Evolutionary conservation across 2,888 invertebrate genomes (phyloP).

Genomic region (Lagria hirta): DNA sequence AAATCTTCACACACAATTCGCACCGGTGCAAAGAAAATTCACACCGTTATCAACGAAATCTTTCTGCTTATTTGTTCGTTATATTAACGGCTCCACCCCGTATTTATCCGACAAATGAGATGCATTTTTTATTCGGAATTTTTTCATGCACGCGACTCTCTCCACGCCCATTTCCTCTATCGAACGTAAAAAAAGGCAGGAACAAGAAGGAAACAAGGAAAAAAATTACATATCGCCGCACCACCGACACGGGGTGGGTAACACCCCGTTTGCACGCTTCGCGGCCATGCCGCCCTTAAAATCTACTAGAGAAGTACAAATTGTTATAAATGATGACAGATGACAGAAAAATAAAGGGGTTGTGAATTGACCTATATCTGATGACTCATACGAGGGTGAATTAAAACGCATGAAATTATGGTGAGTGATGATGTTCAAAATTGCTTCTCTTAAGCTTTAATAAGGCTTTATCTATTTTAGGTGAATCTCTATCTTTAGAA

Average conservation of each 20-base stretch:
- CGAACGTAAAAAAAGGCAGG: conserved; percentile 20
- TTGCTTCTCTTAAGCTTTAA: no score
- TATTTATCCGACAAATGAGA: conserved; percentile 43
- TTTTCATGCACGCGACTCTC: conserved; percentile 51
- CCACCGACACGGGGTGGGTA: no score
- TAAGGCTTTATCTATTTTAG: no score
- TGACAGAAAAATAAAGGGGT: conserved; percentile 39
- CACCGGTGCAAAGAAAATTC: conserved; percentile 17
- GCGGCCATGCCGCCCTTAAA: conserved; percentile 6
- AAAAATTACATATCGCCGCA: conserved; percentile 9
- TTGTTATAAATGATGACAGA: conserved; percentile 37
- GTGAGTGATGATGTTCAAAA: conserved; percentile 16
- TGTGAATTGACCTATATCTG: conserved; percentile 44
- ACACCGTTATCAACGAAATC: conserved; percentile 31
- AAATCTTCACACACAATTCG: conserved; percentile 14
- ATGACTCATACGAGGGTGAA: conserved; percentile 41
- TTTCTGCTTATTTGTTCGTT: conserved; percentile 45
- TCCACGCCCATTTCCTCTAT: conserved; percentile 49
- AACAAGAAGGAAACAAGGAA: conserved; percentile 10
- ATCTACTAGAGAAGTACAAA: conserved; percentile 6
- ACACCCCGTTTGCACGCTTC: conserved; percentile 14
- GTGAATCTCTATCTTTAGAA: no score
- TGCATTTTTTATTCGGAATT: conserved; percentile 50
- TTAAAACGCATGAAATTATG: conserved; percentile 26
- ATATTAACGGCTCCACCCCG: conserved; percentile 43